Evolutionary conservation across 2,113 vertebrate species (phyloP).

Genomic region (Vulpes lagopus): DNA sequence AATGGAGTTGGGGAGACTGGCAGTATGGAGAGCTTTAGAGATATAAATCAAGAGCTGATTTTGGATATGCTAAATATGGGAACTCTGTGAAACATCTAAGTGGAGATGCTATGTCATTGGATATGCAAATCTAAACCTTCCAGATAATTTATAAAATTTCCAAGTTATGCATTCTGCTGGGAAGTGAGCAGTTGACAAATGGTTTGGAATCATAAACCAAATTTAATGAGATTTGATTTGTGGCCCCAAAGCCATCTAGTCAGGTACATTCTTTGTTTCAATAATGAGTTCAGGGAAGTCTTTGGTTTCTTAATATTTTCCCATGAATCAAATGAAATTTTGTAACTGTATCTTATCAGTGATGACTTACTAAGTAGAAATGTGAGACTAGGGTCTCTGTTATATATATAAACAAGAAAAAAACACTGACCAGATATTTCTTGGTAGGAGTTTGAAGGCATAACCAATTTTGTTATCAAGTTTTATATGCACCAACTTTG

Average conservation of each 20-base stretch:
- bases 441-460: not conserved
- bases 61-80: not conserved
- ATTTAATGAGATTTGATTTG: not conserved
- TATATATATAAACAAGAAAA: not conserved
- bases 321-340: not conserved
- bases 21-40: not conserved
- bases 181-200: not conserved
- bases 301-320: conserved; percentile 22
- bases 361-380: not conserved
- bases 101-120: not conserved
- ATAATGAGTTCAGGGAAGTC: not conserved
- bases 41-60: not conserved
- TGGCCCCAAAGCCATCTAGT: not conserved
- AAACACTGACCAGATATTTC: not conserved
- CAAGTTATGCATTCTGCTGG: conserved; percentile 22
- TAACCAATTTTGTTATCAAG: not conserved
- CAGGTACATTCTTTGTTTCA: not conserved
- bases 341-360: not conserved
- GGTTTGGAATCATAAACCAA: not conserved
- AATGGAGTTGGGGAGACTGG: not conserved
- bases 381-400: not conserved
- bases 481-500: not conserved
- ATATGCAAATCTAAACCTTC: not conserved
- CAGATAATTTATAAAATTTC: not conserved
- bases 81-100: not conserved